Base-by-base conservation (phyloP, 92 coral and sea anemone species). In the Phenganax subtilis region DNA sequence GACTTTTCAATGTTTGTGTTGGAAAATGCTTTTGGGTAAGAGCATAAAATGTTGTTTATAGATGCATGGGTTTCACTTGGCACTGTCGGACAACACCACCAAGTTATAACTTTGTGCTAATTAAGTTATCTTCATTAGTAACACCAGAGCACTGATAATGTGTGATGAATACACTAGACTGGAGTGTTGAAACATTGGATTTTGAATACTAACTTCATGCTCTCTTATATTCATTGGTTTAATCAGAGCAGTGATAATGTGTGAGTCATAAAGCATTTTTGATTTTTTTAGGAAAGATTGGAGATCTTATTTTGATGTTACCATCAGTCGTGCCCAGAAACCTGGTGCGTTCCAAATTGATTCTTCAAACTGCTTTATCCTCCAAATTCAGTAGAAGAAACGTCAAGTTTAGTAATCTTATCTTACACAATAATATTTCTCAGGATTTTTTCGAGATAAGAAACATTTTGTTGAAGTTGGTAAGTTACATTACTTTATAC, bases 11-110 rank as follows among this genome's bases (percentile, higher is more conserved):
- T 82, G 58, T 88, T 96, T 12, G 87, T 96, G n/a, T 27, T 96
- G 86, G 92, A 96, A 66, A 83, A 68, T 81, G 99, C 99, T 67
- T 88, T 92, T 60, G 99, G 97, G 99, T 96, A 58, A 82, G 97
- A 72, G 51, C 31, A 53, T 55, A 59, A 0, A 25, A 37, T 72
- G 25, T 20, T 20, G 25, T 20, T 20, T 20, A 20, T 20, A 20
- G 25, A 20, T 20, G 25, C 25, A 20, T 20, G 25, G 25, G 25
- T 20, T 20, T 20, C 25, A 20, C 25, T 20, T 20, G 25, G 25
- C 25, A 20, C 25, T 20, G 25, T 20, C 25, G 25, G 25, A 20
- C 25, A 20, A 20, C 25, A 20, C 25, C 25, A 20, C 25, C 25
- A 20, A 20, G 25, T 20, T 20, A 20, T 20, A 20, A 20, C 25